phyloP scores from a whole-genome alignment of 2,888 invertebrate genomes.

The Panzeria rudis region DNA sequence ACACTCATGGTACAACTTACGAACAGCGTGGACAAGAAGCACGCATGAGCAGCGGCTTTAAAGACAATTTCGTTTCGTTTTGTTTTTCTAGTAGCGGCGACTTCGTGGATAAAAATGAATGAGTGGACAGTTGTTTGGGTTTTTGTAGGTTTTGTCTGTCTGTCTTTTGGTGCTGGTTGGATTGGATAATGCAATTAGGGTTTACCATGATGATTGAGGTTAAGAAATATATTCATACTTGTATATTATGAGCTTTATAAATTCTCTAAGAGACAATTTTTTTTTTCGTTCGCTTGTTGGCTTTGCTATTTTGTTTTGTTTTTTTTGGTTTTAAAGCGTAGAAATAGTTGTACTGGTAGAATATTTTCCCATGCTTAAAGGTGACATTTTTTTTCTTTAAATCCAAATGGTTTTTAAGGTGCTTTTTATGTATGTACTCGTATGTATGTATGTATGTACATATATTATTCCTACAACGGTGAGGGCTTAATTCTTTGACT shows the following conservation, averaged over 20 bases:
- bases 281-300: slow-evolving; percentile 23
- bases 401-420: slow-evolving; percentile 46
- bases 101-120: slow-evolving; percentile 54
- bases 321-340: slow-evolving; percentile 7
- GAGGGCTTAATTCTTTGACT: slow-evolving; percentile 52
- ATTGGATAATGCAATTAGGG: slow-evolving; percentile 70
- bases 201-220: slow-evolving; percentile 72
- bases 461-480: slow-evolving; percentile 5
- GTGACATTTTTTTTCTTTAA: slow-evolving; percentile 51
- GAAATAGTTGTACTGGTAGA: slow-evolving; percentile 36
- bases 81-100: neutral
- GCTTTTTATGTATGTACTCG: slow-evolving; percentile 1
- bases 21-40: slow-evolving; percentile 19
- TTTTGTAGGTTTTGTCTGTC: slow-evolving; percentile 10
- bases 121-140: slow-evolving; percentile 54
- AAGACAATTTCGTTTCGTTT: slow-evolving; percentile 34
- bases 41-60: slow-evolving; percentile 62
- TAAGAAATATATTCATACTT: slow-evolving; percentile 57
- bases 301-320: slow-evolving; percentile 30
- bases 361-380: slow-evolving; percentile 67
- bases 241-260: slow-evolving; percentile 18
- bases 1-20: slow-evolving; percentile 16
- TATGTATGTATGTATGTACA: no score
- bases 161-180: slow-evolving; percentile 32
- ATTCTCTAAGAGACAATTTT: slow-evolving; percentile 34